Conservation (phyloP, 30 jellyfish, hydroid and myxozoan species). For the Calvadosia cruxmelitensis region DNA sequence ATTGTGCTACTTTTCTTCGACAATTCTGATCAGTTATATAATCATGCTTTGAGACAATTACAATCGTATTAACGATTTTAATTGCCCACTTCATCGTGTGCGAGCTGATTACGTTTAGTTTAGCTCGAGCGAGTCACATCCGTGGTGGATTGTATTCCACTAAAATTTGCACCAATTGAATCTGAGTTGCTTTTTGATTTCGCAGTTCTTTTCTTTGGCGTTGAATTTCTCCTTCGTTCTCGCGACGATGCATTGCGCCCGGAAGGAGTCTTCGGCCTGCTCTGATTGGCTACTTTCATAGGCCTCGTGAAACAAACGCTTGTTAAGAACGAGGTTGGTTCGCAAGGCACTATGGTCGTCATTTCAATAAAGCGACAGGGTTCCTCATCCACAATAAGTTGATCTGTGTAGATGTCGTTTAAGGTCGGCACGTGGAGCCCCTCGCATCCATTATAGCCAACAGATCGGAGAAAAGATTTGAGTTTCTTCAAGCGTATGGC, state of each 20-base stretch:
- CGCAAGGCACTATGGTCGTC: neutral
- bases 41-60: too few species aligned
- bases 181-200: too few species aligned
- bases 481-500: neutral
- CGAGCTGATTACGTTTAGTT: too few species aligned
- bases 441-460: neutral
- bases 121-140: too few species aligned
- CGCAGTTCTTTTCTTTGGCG: too few species aligned
- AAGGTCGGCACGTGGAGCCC: neutral
- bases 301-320: constrained; percentile 1
- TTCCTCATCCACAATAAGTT: neutral
- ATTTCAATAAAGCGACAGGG: neutral
- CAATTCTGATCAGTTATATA: too few species aligned
- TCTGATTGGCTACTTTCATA: neutral
- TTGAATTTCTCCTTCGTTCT: neutral
- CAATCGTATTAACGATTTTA: too few species aligned
- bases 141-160: too few species aligned
- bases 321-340: neutral
- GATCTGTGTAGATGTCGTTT: neutral
- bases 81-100: too few species aligned
- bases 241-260: neutral
- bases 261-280: neutral
- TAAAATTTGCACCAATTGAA: too few species aligned
- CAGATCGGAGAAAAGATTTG: neutral
- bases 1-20: too few species aligned